Percentiles rank a stretch among this genome's conserved stretches.
Conservation (phyloP, 37 sponge, comb jelly and placozoan genomes). For the Lycopodina hypogea region DNA sequence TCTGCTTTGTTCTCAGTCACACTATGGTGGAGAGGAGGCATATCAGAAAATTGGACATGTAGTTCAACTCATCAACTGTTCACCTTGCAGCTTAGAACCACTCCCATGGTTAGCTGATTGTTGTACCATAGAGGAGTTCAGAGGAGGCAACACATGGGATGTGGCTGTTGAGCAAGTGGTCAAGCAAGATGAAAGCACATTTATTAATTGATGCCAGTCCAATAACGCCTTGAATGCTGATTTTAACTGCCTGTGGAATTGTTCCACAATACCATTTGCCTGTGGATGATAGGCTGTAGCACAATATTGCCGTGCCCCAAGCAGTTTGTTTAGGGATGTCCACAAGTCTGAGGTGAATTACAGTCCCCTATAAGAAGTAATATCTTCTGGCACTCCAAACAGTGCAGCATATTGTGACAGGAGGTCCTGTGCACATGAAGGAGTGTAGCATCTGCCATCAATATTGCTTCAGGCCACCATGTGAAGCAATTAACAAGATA, state of each 20-base stretch:
- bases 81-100: neutral
- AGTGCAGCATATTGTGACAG: conserved; percentile 16
- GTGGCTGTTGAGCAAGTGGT: conserved; percentile 30
- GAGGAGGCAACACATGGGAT: conserved; percentile 19
- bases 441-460: conserved; percentile 26
- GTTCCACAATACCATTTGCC: conserved; percentile 29
- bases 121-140: conserved; percentile 29
- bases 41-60: neutral
- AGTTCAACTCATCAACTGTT: neutral
- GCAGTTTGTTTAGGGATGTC: conserved; percentile 7
- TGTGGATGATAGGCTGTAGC: conserved; percentile 55
- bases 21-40: conserved; percentile 11
- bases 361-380: conserved; percentile 30
- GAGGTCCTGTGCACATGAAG: conserved; percentile 26
- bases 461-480: conserved; percentile 51
- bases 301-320: conserved; percentile 26
- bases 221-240: conserved; percentile 13
- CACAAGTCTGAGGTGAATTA: conserved; percentile 49
- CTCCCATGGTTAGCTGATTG: conserved; percentile 20
- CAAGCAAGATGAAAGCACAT: conserved; percentile 33
- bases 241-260: conserved; percentile 39
- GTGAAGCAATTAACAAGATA: conserved; percentile 39
- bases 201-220: conserved; percentile 26
- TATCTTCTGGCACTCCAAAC: conserved; percentile 31
- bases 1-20: conserved; percentile 9